Evolutionary conservation across 1,140 invertebrate species (phyloP).

Genomic region (Apis dorsata): DNA sequence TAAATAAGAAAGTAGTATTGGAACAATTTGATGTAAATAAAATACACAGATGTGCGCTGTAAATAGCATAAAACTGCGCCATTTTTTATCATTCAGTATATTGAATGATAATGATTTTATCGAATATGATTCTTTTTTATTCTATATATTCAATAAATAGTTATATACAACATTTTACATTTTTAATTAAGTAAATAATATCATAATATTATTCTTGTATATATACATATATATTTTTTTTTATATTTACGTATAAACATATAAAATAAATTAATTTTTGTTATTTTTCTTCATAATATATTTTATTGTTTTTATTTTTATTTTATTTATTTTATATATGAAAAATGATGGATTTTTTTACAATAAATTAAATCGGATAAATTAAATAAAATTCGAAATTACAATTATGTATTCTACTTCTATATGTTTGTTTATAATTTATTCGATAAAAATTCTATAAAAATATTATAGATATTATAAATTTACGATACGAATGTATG

Average conservation of each 20-base stretch:
- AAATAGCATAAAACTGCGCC: no score
- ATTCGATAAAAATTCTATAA: not conserved
- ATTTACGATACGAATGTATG: not conserved
- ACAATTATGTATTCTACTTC: no score
- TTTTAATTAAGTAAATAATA: no score
- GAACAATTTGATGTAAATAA: not conserved
- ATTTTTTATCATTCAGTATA: not conserved
- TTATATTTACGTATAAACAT: not conserved
- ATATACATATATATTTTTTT: not conserved
- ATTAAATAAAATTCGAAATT: no score
- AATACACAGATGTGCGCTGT: not conserved
- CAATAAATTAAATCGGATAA: no score
- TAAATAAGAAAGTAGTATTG: not conserved
- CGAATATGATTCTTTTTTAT: not conserved
- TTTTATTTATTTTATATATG: not conserved
- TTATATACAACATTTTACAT: no score
- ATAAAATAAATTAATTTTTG: no score
- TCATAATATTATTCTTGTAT: not conserved
- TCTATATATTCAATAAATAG: not conserved
- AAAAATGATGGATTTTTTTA: no score
- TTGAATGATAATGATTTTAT: not conserved
- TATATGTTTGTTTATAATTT: not conserved
- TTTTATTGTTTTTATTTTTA: not conserved
- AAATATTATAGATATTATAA: not conserved
- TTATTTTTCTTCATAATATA: no score